Conservation (phyloP, 2,113 vertebrate genomes). For the Arvicanthis niloticus region DNA sequence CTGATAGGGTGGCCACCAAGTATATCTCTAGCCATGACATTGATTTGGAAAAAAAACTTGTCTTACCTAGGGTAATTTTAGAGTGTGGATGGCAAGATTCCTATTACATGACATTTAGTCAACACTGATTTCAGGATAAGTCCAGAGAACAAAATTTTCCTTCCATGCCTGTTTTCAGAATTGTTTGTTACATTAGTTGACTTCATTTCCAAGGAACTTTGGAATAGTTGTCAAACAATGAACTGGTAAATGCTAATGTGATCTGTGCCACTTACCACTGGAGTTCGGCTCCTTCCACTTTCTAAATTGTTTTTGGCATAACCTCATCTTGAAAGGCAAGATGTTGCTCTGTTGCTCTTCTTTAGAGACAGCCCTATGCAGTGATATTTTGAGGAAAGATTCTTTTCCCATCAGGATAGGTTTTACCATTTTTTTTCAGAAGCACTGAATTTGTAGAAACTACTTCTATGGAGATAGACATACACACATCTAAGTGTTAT, state of each 20-base stretch:
- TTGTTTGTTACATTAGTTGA: neutral
- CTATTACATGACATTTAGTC: neutral
- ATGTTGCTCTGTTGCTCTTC: neutral
- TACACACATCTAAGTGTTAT: neutral
- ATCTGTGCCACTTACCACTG: neutral
- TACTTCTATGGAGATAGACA: too few relatives aligned
- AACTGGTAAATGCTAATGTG: neutral
- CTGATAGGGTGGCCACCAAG: neutral
- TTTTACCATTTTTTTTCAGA: neutral
- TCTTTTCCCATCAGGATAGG: neutral
- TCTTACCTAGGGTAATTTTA: neutral
- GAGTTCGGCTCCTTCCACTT: conserved; percentile 1
- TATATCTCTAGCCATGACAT: neutral
- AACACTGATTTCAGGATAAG: neutral
- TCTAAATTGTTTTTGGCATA: conserved; percentile 15
- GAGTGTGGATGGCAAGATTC: neutral
- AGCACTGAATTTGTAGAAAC: neutral
- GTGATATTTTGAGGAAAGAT: neutral
- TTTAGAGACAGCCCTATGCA: neutral
- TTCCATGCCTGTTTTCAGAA: conserved; percentile 16
- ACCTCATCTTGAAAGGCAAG: neutral
- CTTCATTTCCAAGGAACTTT: conserved; percentile 26
- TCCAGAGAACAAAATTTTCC: neutral
- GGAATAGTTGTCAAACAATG: neutral
- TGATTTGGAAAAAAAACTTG: neutral